Percentiles rank a stretch among this genome's conserved stretches.
Conservation (phyloP, 2,113 vertebrate species). For the Aegotheles bennettii region DNA sequence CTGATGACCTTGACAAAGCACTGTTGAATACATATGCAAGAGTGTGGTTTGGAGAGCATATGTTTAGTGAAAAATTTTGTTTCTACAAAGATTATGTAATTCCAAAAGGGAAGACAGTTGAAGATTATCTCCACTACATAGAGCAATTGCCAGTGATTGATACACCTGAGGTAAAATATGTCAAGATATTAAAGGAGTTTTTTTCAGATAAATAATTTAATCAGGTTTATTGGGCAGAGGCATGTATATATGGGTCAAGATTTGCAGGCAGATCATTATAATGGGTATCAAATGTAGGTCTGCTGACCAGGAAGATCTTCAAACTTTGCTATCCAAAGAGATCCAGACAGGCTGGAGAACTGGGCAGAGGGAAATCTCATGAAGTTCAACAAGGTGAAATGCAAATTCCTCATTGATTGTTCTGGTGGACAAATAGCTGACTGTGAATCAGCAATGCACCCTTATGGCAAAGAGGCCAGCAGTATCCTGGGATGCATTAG, state of each 20-base stretch:
- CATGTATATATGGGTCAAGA: background rate
- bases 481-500: background rate
- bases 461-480: background rate
- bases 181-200: background rate
- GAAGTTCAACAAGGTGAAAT: background rate
- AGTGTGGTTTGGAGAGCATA: conserved; percentile 83
- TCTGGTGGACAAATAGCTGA: background rate
- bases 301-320: background rate
- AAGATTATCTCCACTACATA: conserved; percentile 78
- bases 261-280: background rate
- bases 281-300: background rate
- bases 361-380: background rate
- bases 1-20: conserved; percentile 80
- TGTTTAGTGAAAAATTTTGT: conserved; percentile 75
- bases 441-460: background rate
- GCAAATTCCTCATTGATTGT: background rate
- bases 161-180: conserved; percentile 77
- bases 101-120: conserved; percentile 71
- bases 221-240: background rate
- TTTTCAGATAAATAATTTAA: background rate
- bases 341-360: background rate
- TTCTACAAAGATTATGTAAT: conserved; percentile 80
- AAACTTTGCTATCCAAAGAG: background rate
- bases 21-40: conserved; percentile 79
- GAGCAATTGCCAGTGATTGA: conserved; percentile 77